These are phyloP conservation scores for Cygnus olor DNA, from an alignment of 2,797 vertebrate genomes.

Conservation along the genomic window DNA sequence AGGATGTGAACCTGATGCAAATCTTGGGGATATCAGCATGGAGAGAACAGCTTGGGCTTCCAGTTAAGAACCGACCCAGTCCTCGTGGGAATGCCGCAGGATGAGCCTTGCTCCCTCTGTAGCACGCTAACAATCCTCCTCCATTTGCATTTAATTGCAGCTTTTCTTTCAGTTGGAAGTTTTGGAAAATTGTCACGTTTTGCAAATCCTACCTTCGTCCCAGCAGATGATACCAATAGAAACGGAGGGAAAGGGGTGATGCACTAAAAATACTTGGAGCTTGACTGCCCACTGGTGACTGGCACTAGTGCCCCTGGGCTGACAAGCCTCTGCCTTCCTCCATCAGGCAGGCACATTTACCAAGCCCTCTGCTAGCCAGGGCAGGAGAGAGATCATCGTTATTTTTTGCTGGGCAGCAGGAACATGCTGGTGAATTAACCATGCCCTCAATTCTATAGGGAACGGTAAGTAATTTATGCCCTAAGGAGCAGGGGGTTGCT, in stretches of 20 bases:
- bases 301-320: background rate
- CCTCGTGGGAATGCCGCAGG: background rate
- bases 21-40: background rate
- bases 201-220: background rate
- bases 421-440: conserved; percentile 20
- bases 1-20: background rate
- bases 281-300: background rate
- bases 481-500: conserved; percentile 17
- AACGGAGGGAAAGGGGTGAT: background rate
- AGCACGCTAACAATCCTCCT: background rate
- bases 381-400: background rate
- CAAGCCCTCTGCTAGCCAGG: background rate
- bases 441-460: conserved; percentile 22
- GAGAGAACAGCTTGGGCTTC: background rate
- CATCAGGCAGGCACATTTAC: background rate
- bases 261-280: fast-evolving
- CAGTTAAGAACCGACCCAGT: background rate
- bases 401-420: conserved; percentile 23
- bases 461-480: conserved; percentile 35
- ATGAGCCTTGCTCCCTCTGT: background rate
- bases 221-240: background rate
- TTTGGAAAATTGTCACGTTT: background rate
- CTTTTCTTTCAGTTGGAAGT: background rate
- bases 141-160: background rate
- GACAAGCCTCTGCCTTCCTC: background rate